Evolutionary conservation across 2,113 vertebrate species (phyloP), one percentile per base, ranked within the genome.

Genomic region (Amblyornis subalaris): DNA sequence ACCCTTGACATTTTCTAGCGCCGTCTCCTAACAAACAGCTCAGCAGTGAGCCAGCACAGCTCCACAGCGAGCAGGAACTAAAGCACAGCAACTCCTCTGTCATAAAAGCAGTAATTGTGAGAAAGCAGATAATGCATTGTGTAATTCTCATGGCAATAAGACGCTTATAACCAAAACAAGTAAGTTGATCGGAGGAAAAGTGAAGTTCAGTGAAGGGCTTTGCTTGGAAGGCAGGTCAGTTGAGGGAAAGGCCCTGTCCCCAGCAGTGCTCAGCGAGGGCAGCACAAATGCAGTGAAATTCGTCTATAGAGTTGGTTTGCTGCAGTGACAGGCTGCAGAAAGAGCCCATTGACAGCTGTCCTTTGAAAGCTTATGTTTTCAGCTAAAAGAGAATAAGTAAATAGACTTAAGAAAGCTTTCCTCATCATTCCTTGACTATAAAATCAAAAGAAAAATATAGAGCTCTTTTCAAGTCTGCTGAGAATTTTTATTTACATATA

Each of bases 1-100:
- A 2, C 1, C 17, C 16, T n/a, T 57, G 57, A 47, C n/a, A 29
- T 90, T 87, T 94, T 64, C 36, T 51, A 23, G 31, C 20, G 40
- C 40, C 62, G 14, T 82, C 83, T 87, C 40, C 67, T 85, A 54
- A 21, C 55, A 93, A 80, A 51, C 23, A 87, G 45, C 47, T 94
- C 66, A 79, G 50, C 60, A 67, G 55, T 2, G 21, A 73, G 50
- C 72, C n/a, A 84, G 57, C 19, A 31, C 33, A 82, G 64, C 42
- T 61, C n/a, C 28, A 74, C 2, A 8, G n/a, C 2, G 57, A 94
- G 74, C 61, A 70, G 36, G 40, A 78, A 42, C 90, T 67, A 18
- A 87, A 82, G 21, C 31, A n/a, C 24, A 79, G 38, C 7, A 7
- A 47, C 58, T 93, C 54, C 69, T 50, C 31, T 9, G 42, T 17